phyloP scores from a whole-genome alignment of 2,888 invertebrate species.

The Lysandra coridon region DNA sequence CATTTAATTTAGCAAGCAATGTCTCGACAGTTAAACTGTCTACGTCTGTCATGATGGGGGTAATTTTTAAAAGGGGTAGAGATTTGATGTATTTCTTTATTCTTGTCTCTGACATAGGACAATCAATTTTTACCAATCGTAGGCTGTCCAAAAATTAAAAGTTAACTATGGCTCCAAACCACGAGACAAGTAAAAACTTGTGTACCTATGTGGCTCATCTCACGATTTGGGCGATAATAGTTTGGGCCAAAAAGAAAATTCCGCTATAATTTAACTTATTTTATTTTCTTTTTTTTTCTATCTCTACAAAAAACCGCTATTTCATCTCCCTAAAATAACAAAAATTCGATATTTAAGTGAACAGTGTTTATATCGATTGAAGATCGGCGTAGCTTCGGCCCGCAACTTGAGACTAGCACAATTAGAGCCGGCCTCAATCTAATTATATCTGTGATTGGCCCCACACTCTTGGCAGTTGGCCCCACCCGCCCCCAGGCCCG shows the following conservation, averaged over 20 bases:
- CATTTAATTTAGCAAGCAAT: background rate
- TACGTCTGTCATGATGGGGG: background rate
- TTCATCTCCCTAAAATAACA: background rate
- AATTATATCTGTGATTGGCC: constrained; percentile 78
- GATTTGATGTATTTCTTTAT: background rate
- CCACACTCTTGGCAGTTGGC: constrained; percentile 40
- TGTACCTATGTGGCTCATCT: too few species aligned
- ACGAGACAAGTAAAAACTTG: too few species aligned
- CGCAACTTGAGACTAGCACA: constrained; percentile 76
- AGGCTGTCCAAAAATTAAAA: too few species aligned
- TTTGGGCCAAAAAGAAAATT: background rate
- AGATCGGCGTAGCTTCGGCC: constrained; percentile 48
- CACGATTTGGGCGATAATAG: background rate
- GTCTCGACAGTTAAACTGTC: background rate
- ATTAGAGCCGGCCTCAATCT: constrained; percentile 72
- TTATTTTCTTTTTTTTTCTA: background rate
- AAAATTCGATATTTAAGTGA: background rate
- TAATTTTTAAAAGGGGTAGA: background rate
- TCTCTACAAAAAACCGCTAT: background rate
- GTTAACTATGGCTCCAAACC: too few species aligned
- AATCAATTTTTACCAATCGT: too few species aligned
- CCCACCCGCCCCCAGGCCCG: constrained; percentile 38
- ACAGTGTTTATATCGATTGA: constrained; percentile 11
- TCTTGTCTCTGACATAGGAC: too few species aligned
- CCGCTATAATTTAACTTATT: background rate